Evolutionary conservation across 2,888 invertebrate genomes (phyloP).

Genomic region (Drosophila putrida): DNA sequence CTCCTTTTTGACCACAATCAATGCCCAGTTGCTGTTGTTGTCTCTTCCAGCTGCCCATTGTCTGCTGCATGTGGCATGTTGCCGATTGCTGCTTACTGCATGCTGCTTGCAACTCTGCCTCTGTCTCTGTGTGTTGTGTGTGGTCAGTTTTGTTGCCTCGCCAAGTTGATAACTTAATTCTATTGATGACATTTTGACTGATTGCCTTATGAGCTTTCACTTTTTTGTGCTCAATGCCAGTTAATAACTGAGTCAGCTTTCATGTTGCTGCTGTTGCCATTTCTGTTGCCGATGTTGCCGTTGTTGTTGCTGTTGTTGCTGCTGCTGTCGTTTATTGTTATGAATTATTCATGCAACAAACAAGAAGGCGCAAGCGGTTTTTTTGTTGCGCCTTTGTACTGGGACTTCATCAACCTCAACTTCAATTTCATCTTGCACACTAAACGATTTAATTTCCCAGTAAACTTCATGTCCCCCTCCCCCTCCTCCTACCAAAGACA

Average conservation of each 20-base stretch:
- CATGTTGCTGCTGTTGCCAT: conserved; percentile 35
- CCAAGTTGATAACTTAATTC: conserved; percentile 83
- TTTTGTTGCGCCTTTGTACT: conserved; percentile 34
- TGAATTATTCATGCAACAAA: conserved; percentile 79
- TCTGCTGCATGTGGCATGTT: conserved; percentile 22
- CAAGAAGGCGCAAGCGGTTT: conserved; percentile 54
- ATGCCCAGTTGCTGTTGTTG: conserved; percentile 44
- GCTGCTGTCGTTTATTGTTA: conserved; percentile 62
- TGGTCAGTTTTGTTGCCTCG: conserved; percentile 64
- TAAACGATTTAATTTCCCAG: conserved; percentile 61
- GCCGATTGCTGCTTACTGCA: conserved; percentile 27
- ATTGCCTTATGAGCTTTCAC: conserved; percentile 82
- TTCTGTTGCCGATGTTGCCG: conserved; percentile 22
- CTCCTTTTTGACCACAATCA: conserved; percentile 76
- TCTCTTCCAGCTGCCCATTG: conserved; percentile 41
- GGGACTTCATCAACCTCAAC: conserved; percentile 55
- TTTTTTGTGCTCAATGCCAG: conserved; percentile 68
- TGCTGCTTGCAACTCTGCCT: conserved; percentile 4
- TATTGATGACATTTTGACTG: conserved; percentile 82
- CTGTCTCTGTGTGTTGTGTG: conserved; percentile 56
- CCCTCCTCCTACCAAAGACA: neutral
- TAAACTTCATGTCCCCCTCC: conserved; percentile 28
- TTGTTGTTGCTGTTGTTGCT: conserved; percentile 13
- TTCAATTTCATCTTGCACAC: conserved; percentile 45
- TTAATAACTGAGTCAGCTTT: conserved; percentile 70